A percentile compares a stretch with the other conserved stretches of the same genome.
Conservation (phyloP, 2,113 vertebrate genomes). For the Xyliphius kryptos region DNA sequence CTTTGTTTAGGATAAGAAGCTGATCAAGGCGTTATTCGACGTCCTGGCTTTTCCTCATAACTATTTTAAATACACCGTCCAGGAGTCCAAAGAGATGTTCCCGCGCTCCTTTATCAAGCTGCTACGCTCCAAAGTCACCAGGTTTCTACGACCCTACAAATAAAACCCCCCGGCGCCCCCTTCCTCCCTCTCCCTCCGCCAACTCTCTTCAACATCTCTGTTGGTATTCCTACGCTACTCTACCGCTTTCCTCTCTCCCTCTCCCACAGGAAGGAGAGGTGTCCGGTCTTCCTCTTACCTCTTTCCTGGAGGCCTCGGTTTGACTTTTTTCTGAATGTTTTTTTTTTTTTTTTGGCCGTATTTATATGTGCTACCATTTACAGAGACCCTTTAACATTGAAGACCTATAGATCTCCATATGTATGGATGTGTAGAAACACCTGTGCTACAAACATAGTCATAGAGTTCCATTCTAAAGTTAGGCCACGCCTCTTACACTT, state of each 20-base stretch:
- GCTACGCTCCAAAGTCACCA: constrained; percentile 91
- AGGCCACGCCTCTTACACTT: too few species aligned
- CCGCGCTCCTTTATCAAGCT: constrained; percentile 94
- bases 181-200: background rate
- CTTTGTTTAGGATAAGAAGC: constrained; percentile 90
- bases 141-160: constrained; percentile 95
- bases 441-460: constrained; percentile 43
- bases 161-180: constrained; percentile 50
- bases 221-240: background rate
- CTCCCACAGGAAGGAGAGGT: constrained; percentile 34
- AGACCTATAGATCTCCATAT: constrained; percentile 37
- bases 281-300: constrained; percentile 22
- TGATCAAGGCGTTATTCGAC: constrained; percentile 94
- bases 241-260: constrained; percentile 1
- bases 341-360: constrained; percentile 50
- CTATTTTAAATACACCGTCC: constrained; percentile 95
- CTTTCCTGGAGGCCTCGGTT: too few species aligned
- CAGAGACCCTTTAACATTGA: constrained; percentile 49
- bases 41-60: constrained; percentile 95
- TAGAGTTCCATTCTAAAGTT: too few species aligned
- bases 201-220: constrained; percentile 5
- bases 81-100: constrained; percentile 97
- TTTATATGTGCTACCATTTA: constrained; percentile 60
- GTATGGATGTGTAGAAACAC: constrained; percentile 32
- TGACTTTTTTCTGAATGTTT: constrained; percentile 11